Conservation (phyloP, 2,113 vertebrate species). For the Probosciger aterrimus region DNA sequence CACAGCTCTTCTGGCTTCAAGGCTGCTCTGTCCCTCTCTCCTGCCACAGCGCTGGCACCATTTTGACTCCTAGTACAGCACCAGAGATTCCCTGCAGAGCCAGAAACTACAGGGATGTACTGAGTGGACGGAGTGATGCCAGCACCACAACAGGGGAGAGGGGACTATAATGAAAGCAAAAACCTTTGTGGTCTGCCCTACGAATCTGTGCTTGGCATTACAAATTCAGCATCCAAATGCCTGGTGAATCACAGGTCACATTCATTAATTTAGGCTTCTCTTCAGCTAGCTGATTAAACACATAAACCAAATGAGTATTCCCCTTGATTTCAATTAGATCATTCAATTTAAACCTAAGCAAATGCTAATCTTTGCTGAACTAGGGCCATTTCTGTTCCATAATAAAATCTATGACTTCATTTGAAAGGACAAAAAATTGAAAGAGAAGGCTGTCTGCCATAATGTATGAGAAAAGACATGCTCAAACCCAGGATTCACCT, state of each 20-base stretch:
- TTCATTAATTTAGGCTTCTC: slow-evolving; percentile 47
- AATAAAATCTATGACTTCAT: background rate
- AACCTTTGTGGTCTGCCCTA: background rate
- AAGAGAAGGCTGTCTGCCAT: background rate
- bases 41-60: background rate
- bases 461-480: background rate
- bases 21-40: background rate
- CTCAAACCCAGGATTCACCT: background rate
- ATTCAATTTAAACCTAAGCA: slow-evolving; percentile 26
- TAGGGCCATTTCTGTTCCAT: background rate
- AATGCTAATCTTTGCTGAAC: slow-evolving; percentile 20
- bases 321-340: slow-evolving; percentile 51
- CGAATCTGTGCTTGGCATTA: slow-evolving; percentile 13
- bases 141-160: background rate
- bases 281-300: slow-evolving; percentile 53
- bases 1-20: background rate
- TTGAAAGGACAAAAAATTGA: background rate
- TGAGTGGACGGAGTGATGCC: background rate
- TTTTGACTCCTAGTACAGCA: background rate
- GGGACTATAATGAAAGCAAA: background rate
- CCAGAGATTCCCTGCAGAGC: background rate
- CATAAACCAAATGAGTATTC: slow-evolving; percentile 49
- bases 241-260: slow-evolving; percentile 29
- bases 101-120: background rate
- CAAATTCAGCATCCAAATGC: background rate